Base-by-base conservation (phyloP, 2,113 vertebrate species). In the Perognathus longimembris region DNA sequence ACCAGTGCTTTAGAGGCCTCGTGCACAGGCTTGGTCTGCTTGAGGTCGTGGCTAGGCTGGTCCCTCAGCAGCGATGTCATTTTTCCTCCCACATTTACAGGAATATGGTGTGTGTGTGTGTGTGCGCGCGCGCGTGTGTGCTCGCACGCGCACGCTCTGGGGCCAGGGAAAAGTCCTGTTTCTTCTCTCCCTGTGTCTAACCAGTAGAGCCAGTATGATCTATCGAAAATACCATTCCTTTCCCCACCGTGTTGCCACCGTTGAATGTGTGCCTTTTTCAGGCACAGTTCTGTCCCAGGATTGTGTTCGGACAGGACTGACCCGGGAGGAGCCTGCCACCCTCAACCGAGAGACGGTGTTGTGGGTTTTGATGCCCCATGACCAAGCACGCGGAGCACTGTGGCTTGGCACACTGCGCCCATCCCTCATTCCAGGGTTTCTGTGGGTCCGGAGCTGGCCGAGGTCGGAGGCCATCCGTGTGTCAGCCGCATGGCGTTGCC, bases 321-420 rank as follows among this genome's bases (percentile, higher is more conserved):
- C 9, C 8, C 18, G 26, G 38, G 17, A 22, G 20, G 38, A 69
- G 8, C 26, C 12, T 3, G n/a, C 3, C 6, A 26, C 40, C 14
- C 17, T 22, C n/a, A 8, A 20, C 5, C 9, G 64, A 78, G 18
- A 30, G 40, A 17, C 26, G 21, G 5, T 32, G 3, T 2, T 3
- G 30, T 22, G 5, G 1, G 7, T n/a, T 26, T 24, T 24, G 38
- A 6, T 0, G 17, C 38, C 45, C 32, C 0, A 0, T 21, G 57
- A 67, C 14, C 24, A 42, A 42, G 32, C 8, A 12, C 1, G 34
- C 11, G 24, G 40, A 3, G 9, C 4, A 18, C 9, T 7, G 11
- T 20, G 57, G 34, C 54, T 38, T 24, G 28, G n/a, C 40, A 17
- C 7, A 9, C 22, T 9, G 50, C 14, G 8, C 18, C 24, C 32